Percentiles rank a stretch among this genome's conserved stretches.
Conservation (phyloP, 1,140 invertebrate genomes). For the Drosophila carrolli region DNA sequence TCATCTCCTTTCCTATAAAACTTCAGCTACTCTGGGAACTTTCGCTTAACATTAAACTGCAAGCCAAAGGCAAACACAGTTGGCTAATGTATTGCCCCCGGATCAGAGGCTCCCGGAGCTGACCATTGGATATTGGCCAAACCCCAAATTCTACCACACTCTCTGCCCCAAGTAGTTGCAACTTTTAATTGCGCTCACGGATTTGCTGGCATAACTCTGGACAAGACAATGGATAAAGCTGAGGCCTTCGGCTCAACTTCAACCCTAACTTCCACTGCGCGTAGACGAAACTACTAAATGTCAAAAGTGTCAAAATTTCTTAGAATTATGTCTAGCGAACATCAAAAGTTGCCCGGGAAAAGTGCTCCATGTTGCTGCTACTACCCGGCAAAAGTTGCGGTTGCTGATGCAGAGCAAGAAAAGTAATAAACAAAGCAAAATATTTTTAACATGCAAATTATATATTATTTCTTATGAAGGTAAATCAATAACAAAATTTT, state of each 20-base stretch:
- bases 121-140: slow-evolving; percentile 28
- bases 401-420: slow-evolving; percentile 17
- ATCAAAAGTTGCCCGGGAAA: slow-evolving; percentile 68
- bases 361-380: slow-evolving; percentile 37
- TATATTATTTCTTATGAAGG: too few species aligned
- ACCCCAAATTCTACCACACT: background rate
- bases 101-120: slow-evolving; percentile 17
- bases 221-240: slow-evolving; percentile 58
- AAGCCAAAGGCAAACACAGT: slow-evolving; percentile 38
- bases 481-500: too few species aligned
- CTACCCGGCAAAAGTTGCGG: slow-evolving; percentile 33
- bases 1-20: slow-evolving; percentile 7
- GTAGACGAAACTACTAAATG: slow-evolving; percentile 83
- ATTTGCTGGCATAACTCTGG: slow-evolving; percentile 42
- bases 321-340: slow-evolving; percentile 80
- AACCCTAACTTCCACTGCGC: slow-evolving; percentile 31
- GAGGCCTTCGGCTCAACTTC: slow-evolving; percentile 20
- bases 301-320: slow-evolving; percentile 82
- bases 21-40: slow-evolving; percentile 21
- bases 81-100: slow-evolving; percentile 43
- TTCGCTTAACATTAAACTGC: slow-evolving; percentile 37
- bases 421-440: background rate
- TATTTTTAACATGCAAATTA: too few species aligned
- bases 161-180: slow-evolving; percentile 36
- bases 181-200: slow-evolving; percentile 77